Evolutionary conservation across 2,888 invertebrate species (phyloP).

Genomic region (Phyto melanocephala): DNA sequence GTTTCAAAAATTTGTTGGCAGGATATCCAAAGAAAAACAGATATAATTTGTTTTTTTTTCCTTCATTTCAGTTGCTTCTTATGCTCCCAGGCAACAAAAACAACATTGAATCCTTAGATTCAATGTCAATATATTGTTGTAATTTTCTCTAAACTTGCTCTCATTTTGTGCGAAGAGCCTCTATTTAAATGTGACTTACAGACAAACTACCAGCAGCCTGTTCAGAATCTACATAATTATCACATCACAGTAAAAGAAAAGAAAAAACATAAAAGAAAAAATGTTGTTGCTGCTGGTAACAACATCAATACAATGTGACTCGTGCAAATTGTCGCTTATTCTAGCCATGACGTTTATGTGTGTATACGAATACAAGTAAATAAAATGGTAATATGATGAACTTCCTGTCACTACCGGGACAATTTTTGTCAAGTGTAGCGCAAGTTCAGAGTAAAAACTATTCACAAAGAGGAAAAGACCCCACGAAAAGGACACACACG

Average conservation of each 20-base stretch:
- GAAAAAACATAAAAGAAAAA: neutral
- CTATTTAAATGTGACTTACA: slow-evolving; percentile 44
- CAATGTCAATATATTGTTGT: slow-evolving; percentile 74
- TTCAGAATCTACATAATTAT: slow-evolving; percentile 30
- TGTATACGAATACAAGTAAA: neutral
- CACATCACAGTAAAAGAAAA: slow-evolving; percentile 7
- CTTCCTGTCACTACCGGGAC: slow-evolving; percentile 59
- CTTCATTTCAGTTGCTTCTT: slow-evolving; percentile 29
- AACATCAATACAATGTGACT: slow-evolving; percentile 1
- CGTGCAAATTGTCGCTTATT: slow-evolving; percentile 16
- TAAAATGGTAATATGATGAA: slow-evolving; percentile 47
- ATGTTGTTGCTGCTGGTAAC: slow-evolving; percentile 46
- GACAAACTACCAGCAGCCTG: slow-evolving; percentile 53
- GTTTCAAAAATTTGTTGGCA: slow-evolving; percentile 56
- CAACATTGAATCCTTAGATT: slow-evolving; percentile 70
- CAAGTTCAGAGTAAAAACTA: slow-evolving; percentile 60
- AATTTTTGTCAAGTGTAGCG: slow-evolving; percentile 59
- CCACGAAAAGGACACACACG: slow-evolving; percentile 39
- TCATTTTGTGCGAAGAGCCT: slow-evolving; percentile 66
- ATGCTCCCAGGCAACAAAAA: slow-evolving; percentile 61
- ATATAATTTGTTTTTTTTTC: slow-evolving; percentile 22
- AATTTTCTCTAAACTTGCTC: slow-evolving; percentile 72
- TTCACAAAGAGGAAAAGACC: slow-evolving; percentile 8
- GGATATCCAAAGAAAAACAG: slow-evolving; percentile 54
- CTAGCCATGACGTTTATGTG: slow-evolving; percentile 14